Percentiles rank a stretch among this genome's conserved stretches.
Evolutionary conservation across 2,888 invertebrate species (phyloP).

Genomic region (Eupithecia inturbata): DNA sequence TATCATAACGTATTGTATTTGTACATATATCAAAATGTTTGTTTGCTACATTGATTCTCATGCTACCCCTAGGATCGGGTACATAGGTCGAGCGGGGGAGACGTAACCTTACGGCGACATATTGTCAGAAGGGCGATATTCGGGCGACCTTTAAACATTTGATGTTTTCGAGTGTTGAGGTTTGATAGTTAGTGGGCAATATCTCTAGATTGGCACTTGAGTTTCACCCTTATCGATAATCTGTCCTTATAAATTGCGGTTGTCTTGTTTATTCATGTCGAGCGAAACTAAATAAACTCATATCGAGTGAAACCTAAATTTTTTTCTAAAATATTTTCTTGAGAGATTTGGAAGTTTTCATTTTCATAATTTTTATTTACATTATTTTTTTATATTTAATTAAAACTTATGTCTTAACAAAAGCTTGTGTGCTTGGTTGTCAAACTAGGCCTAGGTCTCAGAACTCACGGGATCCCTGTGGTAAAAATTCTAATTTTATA

Average conservation of each 20-base stretch:
- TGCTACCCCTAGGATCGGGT: neutral
- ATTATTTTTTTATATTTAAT: no score
- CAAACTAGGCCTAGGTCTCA: no score
- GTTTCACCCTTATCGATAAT: neutral
- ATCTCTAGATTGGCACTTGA: constrained; percentile 1
- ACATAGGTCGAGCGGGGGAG: constrained; percentile 34
- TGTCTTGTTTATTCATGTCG: neutral
- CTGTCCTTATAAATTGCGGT: neutral
- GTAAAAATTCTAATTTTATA: no score
- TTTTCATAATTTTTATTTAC: no score
- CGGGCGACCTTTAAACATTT: constrained; percentile 63
- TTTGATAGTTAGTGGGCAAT: constrained; percentile 5
- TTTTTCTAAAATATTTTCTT: no score
- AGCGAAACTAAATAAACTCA: no score
- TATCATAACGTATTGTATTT: neutral
- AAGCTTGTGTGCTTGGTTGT: no score
- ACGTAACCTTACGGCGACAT: constrained; percentile 66
- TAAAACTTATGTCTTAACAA: no score
- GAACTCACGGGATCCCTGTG: no score
- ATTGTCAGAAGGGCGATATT: constrained; percentile 65
- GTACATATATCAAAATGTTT: neutral
- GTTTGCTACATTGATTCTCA: neutral
- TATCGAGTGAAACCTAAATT: no score
- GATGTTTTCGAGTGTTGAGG: constrained; percentile 52
- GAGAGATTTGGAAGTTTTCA: no score